Evolutionary conservation across 2,113 vertebrate species (phyloP).

Genomic region (Lichenostomus cassidix): DNA sequence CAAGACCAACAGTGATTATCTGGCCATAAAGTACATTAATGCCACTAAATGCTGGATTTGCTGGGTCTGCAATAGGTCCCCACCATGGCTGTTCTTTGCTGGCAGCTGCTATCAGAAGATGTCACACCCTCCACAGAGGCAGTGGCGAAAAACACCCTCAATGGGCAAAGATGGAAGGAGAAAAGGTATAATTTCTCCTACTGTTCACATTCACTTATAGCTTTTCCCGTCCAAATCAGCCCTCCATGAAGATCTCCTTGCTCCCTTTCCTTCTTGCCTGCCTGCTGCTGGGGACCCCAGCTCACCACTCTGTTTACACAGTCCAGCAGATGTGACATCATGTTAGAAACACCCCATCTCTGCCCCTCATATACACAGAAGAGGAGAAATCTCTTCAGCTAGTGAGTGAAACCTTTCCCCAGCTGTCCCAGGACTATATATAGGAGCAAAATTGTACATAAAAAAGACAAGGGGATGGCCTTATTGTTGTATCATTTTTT

Average conservation of each 20-base stretch:
- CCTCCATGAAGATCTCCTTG: not conserved
- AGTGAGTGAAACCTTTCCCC: not conserved
- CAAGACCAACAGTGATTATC: not conserved
- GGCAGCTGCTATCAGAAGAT: not conserved
- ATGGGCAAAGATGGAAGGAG: not conserved
- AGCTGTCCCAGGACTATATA: not conserved
- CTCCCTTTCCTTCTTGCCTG: not conserved
- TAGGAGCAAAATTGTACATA: not conserved
- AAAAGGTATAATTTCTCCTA: not conserved
- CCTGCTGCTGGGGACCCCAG: not conserved
- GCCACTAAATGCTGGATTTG: not conserved
- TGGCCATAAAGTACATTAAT: not conserved
- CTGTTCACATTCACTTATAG: not conserved
- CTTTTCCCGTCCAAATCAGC: not conserved
- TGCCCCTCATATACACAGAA: not conserved
- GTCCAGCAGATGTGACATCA: not conserved
- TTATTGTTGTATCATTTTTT: not conserved
- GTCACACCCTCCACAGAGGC: not conserved
- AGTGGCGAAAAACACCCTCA: not conserved
- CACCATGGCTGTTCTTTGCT: not conserved
- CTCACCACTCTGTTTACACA: not conserved
- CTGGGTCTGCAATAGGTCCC: not conserved
- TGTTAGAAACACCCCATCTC: not conserved
- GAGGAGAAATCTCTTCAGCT: not conserved
- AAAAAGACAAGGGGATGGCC: not conserved